phyloP scores from a whole-genome alignment of 2,113 vertebrate species.

The Rutilus rutilus region DNA sequence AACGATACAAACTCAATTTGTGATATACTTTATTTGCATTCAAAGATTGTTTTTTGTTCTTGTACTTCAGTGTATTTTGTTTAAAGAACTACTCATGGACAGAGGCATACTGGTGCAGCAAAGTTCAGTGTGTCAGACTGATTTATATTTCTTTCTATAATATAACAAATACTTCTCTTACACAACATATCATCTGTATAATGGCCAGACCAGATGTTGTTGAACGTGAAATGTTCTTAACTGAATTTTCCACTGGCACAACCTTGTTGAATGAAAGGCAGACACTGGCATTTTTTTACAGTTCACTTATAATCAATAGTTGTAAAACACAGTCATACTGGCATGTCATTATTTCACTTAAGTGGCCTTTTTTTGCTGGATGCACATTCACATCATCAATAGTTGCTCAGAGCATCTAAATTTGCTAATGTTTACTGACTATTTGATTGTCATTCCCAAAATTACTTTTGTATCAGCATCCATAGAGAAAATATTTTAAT shows the following conservation, averaged over 20 bases:
- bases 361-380: not conserved
- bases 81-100: not conserved
- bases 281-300: not conserved
- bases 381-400: not conserved
- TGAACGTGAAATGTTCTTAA: not conserved
- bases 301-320: not conserved
- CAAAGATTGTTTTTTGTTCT: not conserved
- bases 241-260: constrained; percentile 33
- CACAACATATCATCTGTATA: not conserved
- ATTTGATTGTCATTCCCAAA: not conserved
- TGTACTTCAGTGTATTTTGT: not conserved
- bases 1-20: not conserved
- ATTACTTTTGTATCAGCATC: not conserved
- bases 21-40: not conserved
- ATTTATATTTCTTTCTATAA: not conserved
- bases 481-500: not conserved
- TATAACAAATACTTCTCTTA: constrained; percentile 3
- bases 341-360: not conserved
- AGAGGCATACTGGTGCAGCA: not conserved
- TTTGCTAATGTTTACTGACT: not conserved
- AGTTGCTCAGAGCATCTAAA: not conserved
- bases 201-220: constrained; percentile 25
- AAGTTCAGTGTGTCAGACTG: constrained; percentile 4
- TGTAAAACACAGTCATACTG: not conserved
- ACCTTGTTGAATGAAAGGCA: not conserved